These are phyloP conservation scores for Cottoperca gobio DNA, from an alignment of 2,797 vertebrate species.

Conservation along the genomic window DNA sequence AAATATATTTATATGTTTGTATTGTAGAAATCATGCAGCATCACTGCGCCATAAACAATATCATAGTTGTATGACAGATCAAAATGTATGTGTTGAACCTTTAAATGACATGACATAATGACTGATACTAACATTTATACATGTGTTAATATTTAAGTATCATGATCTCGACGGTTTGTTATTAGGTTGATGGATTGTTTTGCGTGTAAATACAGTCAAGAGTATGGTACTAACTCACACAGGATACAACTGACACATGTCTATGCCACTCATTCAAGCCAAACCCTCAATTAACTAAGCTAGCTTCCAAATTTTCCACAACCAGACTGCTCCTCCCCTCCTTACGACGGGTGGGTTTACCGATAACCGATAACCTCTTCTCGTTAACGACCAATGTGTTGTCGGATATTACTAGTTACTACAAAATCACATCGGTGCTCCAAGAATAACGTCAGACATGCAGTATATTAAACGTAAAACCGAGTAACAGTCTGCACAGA, in stretches of 20 bases:
- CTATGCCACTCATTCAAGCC: conserved; percentile 18
- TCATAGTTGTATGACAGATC: neutral
- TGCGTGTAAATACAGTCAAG: too few relatives aligned
- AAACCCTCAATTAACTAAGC: neutral
- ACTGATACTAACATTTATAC: too few relatives aligned
- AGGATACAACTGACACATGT: conserved; percentile 19
- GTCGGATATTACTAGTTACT: too few relatives aligned
- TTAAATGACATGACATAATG: neutral
- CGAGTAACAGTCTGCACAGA: rapidly evolving
- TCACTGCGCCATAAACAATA: neutral
- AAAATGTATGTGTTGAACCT: neutral
- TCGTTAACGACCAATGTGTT: neutral
- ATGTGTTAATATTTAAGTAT: neutral
- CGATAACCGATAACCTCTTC: neutral
- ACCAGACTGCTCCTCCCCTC: conserved; percentile 14
- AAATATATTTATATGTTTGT: neutral
- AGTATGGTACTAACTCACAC: neutral
- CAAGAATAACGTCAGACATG: rapidly evolving
- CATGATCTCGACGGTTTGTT: neutral
- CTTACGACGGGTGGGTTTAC: neutral
- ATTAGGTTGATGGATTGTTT: neutral
- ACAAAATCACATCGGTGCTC: rapidly evolving
- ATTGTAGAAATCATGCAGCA: neutral
- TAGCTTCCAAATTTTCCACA: neutral
- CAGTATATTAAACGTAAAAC: too few relatives aligned